These are phyloP conservation scores for Octonoba sinensis DNA, from an alignment of 2,888 invertebrate genomes.

Conservation along the genomic window DNA sequence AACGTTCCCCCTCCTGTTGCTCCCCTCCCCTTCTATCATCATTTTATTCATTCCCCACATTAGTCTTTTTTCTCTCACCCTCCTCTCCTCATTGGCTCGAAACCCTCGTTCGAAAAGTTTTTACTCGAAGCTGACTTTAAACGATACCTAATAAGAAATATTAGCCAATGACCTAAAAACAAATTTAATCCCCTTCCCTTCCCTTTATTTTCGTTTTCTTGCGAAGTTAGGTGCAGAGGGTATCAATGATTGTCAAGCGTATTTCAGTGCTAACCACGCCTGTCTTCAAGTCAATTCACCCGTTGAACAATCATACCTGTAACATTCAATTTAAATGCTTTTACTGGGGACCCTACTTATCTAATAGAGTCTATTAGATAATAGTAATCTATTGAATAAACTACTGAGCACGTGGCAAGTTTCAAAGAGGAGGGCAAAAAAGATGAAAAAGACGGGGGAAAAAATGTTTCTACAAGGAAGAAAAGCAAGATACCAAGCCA, in stretches of 20 bases:
- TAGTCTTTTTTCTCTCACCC: background rate
- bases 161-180: slow-evolving; percentile 60
- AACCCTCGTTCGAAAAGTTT: slow-evolving; percentile 34
- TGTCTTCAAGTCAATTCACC: slow-evolving; percentile 30
- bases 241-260: slow-evolving; percentile 13
- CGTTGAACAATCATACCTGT: slow-evolving; percentile 45
- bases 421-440: slow-evolving; percentile 19
- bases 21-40: slow-evolving; percentile 12
- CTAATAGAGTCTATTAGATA: no score
- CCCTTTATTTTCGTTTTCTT: background rate
- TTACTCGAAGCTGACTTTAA: slow-evolving; percentile 45
- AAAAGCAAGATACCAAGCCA: no score
- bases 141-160: slow-evolving; percentile 51
- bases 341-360: slow-evolving; percentile 13
- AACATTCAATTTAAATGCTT: slow-evolving; percentile 55
- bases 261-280: slow-evolving; percentile 38
- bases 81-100: slow-evolving; percentile 22
- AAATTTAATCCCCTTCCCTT: slow-evolving; percentile 47
- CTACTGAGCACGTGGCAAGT: slow-evolving; percentile 4
- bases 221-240: background rate
- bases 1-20: slow-evolving; percentile 10
- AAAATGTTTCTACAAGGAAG: background rate
- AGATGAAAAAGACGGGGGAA: background rate
- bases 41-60: slow-evolving; percentile 10
- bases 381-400: no score